These are phyloP conservation scores for Daboia siamensis DNA, from an alignment of 2,113 vertebrate genomes.

Conservation along the genomic window DNA sequence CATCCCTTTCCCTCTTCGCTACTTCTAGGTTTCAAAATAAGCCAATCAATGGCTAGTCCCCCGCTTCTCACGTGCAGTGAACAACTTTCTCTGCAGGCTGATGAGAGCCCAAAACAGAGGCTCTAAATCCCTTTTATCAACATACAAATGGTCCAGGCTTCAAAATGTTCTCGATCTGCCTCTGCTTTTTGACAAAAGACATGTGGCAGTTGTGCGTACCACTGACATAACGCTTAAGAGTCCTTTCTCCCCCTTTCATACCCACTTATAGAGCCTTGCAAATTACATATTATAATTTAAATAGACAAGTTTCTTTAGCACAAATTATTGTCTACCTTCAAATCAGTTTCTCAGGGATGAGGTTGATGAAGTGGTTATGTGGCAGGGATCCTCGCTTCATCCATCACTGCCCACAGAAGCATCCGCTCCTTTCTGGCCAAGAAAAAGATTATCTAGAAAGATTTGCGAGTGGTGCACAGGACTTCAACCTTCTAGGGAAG, in stretches of 20 bases:
- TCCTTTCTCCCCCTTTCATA: conserved; percentile 53
- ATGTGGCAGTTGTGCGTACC: background rate
- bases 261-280: conserved; percentile 53
- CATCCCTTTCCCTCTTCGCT: background rate
- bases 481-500: conserved; percentile 55
- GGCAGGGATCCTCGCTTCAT: conserved; percentile 55
- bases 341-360: conserved; percentile 58
- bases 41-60: background rate
- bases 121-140: background rate
- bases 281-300: conserved; percentile 63
- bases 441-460: conserved; percentile 59
- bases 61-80: background rate
- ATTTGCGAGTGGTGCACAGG: conserved; percentile 58
- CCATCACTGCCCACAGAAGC: conserved; percentile 58
- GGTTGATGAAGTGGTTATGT: conserved; percentile 54
- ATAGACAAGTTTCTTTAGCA: conserved; percentile 60
- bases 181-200: conserved; percentile 6
- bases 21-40: background rate
- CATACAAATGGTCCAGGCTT: background rate
- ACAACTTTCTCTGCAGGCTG: background rate
- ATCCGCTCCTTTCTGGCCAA: conserved; percentile 57
- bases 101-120: background rate
- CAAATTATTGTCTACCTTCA: conserved; percentile 58
- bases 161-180: background rate
- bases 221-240: conserved; percentile 34